Evolutionary conservation across 2,888 invertebrate species (phyloP), one percentile per base, ranked within the genome.

Genomic region (Hylaea fasciaria): DNA sequence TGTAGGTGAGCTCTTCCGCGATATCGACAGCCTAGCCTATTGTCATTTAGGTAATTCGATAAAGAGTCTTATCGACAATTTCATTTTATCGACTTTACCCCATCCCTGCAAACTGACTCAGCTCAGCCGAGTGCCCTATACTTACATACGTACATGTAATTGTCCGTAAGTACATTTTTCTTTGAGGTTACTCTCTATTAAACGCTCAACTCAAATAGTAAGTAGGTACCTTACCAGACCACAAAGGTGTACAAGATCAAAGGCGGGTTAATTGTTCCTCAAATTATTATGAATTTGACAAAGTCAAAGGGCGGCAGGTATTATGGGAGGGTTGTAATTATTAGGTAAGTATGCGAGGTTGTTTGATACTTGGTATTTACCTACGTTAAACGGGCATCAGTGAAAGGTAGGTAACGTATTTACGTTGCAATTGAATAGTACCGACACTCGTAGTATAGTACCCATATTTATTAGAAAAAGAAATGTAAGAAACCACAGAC

Each of bases 121-220:
- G 91, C 87, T 80, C 80, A 71, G 73, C 76, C 82, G 74, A 91
- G 91, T 87, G 84, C 87, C 91, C 82, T 82, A 86, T 87, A 89
- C 86, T 85, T 88, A 83, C 89, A 86, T 91, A 90, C 83, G 82
- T 89, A 91, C 84, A 85, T 87, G 88, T 92, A 91, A 92, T 91
- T 91, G 90, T 91, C 87, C 82, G 84, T 83, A 86, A 91, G 91
- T 87, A 89, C 89, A 92, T 91, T 91, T 91, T 92, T 91, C 92
- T 92, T 92, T 92, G 92, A 92, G 89, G 91, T 92, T 88, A 92
- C 89, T 91, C 89, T 87, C 90, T 91, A 91, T 91, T 91, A 92
- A 81, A 83, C 79, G 82, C 89, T 91, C 83, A 87, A 87, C 87
- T 83, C 80, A 89, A 92, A 92, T 92, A 87, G 89, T 87, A 63